Evolutionary conservation across 2,797 vertebrate genomes (phyloP).

Genomic region (Dendrocincla fuliginosa): DNA sequence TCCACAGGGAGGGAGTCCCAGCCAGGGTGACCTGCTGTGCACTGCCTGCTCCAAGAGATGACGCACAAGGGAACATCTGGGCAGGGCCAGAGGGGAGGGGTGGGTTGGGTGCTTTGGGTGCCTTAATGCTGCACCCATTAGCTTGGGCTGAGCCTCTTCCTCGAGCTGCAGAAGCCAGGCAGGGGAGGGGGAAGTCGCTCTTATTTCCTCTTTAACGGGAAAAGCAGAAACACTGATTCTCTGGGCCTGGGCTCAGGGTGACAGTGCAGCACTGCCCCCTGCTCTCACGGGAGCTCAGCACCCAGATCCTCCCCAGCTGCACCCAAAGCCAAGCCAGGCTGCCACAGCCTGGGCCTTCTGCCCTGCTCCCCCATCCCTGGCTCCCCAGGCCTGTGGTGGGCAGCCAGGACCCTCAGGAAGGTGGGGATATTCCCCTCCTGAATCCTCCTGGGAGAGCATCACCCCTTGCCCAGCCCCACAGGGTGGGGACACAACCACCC

Average conservation of each 20-base stretch:
- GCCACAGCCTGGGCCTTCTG: not conserved
- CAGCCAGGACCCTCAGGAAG: not conserved
- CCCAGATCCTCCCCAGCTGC: not conserved
- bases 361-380: not conserved
- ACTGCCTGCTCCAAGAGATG: not conserved
- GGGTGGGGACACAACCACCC: accelerated
- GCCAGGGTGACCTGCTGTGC: accelerated
- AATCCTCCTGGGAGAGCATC: not conserved
- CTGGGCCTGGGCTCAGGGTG: not conserved
- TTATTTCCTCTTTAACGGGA: slow-evolving; percentile 28
- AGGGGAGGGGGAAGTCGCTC: not conserved
- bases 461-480: not conserved
- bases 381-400: not conserved
- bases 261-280: slow-evolving; percentile 11
- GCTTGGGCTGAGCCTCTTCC: not conserved
- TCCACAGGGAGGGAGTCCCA: not conserved
- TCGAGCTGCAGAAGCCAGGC: accelerated
- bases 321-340: not conserved
- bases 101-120: not conserved
- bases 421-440: not conserved
- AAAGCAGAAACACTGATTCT: slow-evolving; percentile 56
- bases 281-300: not conserved
- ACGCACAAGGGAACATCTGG: accelerated
- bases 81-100: not conserved
- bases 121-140: accelerated